Percentiles rank a stretch among this genome's conserved stretches.
Conservation (phyloP, 2,797 vertebrate genomes). For the Dromococcyx pavoninus region DNA sequence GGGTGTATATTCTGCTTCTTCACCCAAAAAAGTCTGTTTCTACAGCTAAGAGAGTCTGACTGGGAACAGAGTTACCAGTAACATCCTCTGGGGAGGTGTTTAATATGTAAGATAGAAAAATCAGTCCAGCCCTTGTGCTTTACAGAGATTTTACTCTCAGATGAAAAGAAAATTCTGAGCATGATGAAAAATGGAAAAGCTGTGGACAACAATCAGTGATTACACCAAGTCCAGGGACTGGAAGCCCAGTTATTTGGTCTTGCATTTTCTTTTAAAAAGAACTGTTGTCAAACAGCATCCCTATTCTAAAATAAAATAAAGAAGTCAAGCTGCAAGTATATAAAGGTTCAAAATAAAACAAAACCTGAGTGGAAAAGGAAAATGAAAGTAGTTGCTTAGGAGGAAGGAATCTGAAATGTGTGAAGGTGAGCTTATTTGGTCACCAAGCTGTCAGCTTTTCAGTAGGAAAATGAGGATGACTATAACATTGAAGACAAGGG, state of each 20-base stretch:
- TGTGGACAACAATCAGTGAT: not conserved
- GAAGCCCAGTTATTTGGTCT: not conserved
- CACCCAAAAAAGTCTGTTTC: not conserved
- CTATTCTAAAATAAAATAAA: not conserved
- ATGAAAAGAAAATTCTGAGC: not conserved
- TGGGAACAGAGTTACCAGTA: not conserved
- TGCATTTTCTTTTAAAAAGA: not conserved
- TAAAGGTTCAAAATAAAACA: not conserved
- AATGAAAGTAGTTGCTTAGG: not conserved
- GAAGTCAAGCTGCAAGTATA: not conserved
- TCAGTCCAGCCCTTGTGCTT: not conserved
- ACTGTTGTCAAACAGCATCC: not conserved
- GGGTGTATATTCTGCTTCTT: not conserved
- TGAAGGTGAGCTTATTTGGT: not conserved
- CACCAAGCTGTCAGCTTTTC: not conserved
- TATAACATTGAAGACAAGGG: not conserved
- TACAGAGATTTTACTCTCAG: not conserved
- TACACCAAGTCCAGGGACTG: not conserved
- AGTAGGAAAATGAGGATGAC: not conserved
- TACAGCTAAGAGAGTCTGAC: not conserved
- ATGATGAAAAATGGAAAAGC: not conserved
- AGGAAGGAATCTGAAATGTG: not conserved
- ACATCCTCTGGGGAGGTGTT: not conserved
- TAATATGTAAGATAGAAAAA: not conserved
- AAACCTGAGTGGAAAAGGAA: not conserved